Conservation (phyloP, 2,888 invertebrate genomes). For the Dioctria linearis region DNA sequence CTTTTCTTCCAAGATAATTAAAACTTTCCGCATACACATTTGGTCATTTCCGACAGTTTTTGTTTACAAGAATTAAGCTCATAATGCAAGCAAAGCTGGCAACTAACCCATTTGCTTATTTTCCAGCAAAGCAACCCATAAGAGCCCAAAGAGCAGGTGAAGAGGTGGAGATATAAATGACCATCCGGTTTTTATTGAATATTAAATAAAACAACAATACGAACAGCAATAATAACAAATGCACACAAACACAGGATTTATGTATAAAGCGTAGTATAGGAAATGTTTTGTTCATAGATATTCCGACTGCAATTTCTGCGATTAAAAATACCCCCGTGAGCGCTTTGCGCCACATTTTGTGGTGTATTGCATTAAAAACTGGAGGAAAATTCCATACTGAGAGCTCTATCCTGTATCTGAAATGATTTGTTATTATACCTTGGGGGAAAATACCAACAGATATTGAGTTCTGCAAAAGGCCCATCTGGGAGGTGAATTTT, state of each 20-base stretch:
- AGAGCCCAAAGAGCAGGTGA: neutral
- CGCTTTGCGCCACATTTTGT: neutral
- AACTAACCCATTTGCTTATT: too few relatives aligned
- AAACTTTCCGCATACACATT: too few relatives aligned
- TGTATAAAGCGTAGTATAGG: neutral
- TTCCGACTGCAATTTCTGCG: conserved; percentile 32
- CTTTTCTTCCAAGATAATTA: too few relatives aligned
- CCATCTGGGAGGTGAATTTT: neutral
- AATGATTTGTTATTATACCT: conserved; percentile 44
- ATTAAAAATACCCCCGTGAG: conserved; percentile 28
- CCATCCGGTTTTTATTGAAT: too few relatives aligned
- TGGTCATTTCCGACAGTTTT: too few relatives aligned
- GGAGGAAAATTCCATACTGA: neutral
- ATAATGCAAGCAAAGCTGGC: too few relatives aligned
- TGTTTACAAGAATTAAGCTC: too few relatives aligned
- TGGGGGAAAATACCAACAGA: conserved; percentile 7
- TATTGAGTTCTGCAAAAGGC: conserved; percentile 32
- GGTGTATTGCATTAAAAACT: conserved; percentile 9
- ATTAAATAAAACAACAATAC: too few relatives aligned
- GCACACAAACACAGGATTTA: conserved; percentile 30
- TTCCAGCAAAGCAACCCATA: too few relatives aligned
- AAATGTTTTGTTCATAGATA: conserved; percentile 26
- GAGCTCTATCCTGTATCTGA: conserved; percentile 21
- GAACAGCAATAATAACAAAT: neutral
- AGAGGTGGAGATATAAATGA: neutral